phyloP scores from a whole-genome alignment of 1,140 invertebrate species.

The Mycetomoellerius zeteki region DNA sequence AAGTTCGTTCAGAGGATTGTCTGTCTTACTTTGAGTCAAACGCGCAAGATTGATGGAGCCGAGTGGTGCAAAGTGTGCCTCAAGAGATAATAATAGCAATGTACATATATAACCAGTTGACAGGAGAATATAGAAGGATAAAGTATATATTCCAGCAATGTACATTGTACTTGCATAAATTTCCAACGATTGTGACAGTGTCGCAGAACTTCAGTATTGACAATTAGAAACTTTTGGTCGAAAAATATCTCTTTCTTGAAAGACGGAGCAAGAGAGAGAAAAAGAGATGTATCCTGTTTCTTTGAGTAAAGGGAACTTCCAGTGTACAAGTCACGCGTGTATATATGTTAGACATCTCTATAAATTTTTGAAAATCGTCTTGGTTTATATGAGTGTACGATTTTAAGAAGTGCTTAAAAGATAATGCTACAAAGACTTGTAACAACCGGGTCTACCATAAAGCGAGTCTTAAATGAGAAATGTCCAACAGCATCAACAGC shows the following conservation, averaged over 20 bases:
- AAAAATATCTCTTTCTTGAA: conserved; percentile 22
- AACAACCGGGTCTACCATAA: conserved; percentile 54
- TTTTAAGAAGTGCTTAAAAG: conserved; percentile 21
- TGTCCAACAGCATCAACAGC: conserved; percentile 39
- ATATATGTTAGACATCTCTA: conserved; percentile 40
- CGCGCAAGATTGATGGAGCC: conserved; percentile 64
- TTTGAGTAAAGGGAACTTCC: conserved; percentile 57
- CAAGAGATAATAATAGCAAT: conserved; percentile 71
- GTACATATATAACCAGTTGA: conserved; percentile 72
- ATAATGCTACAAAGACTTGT: conserved; percentile 40
- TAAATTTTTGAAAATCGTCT: conserved; percentile 52
- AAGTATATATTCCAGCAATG: conserved; percentile 66
- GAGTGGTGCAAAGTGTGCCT: conserved; percentile 71
- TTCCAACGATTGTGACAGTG: conserved; percentile 53
- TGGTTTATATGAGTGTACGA: conserved; percentile 20
- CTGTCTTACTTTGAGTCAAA: conserved; percentile 50
- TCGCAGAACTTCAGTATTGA: conserved; percentile 73
- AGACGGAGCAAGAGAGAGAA: neutral
- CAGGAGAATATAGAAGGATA: conserved; percentile 18
- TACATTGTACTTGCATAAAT: conserved; percentile 63
- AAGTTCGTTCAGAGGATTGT: conserved; percentile 23
- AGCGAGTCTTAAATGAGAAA: conserved; percentile 42
- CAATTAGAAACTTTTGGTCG: conserved; percentile 43
- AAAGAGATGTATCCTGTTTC: conserved; percentile 14
- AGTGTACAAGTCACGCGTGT: conserved; percentile 44